Conservation (phyloP, 2,113 vertebrate species). For the Microtus oregoni region DNA sequence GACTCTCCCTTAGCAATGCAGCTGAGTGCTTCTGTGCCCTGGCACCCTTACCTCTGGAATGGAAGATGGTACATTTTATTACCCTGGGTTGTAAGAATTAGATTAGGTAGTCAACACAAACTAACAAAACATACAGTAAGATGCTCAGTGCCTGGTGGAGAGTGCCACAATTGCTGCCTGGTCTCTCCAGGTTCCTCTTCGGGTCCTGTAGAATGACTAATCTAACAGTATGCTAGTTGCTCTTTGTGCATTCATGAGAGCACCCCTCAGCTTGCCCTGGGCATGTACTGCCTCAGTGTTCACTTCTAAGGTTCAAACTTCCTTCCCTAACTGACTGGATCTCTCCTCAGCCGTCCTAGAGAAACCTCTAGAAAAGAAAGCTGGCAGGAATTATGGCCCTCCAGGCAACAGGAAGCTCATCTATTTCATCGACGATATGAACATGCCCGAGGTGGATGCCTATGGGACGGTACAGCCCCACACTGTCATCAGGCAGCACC, state of each 20-base stretch:
- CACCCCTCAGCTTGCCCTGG: rapidly evolving
- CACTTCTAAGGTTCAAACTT: neutral
- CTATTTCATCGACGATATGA: slow-evolving; percentile 97
- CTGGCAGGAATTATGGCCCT: slow-evolving; percentile 94
- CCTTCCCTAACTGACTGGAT: neutral
- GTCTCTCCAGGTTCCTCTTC: neutral
- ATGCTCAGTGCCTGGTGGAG: rapidly evolving
- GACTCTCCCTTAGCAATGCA: neutral
- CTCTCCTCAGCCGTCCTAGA: slow-evolving; percentile 91
- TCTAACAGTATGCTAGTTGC: rapidly evolving
- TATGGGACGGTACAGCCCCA: slow-evolving; percentile 97
- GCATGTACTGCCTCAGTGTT: neutral
- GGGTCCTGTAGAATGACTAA: neutral
- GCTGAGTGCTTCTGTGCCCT: neutral
- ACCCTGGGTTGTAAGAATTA: neutral
- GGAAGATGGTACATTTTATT: neutral
- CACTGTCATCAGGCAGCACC: slow-evolving; percentile 95
- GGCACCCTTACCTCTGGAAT: neutral
- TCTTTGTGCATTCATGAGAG: rapidly evolving
- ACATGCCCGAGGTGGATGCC: slow-evolving; percentile 95
- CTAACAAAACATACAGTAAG: neutral
- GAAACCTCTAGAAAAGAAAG: slow-evolving; percentile 97
- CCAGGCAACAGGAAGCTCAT: slow-evolving; percentile 93
- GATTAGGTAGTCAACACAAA: neutral
- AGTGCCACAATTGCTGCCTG: neutral